Evolutionary conservation across 2,888 invertebrate species (phyloP).

Genomic region (Merodon equestris): DNA sequence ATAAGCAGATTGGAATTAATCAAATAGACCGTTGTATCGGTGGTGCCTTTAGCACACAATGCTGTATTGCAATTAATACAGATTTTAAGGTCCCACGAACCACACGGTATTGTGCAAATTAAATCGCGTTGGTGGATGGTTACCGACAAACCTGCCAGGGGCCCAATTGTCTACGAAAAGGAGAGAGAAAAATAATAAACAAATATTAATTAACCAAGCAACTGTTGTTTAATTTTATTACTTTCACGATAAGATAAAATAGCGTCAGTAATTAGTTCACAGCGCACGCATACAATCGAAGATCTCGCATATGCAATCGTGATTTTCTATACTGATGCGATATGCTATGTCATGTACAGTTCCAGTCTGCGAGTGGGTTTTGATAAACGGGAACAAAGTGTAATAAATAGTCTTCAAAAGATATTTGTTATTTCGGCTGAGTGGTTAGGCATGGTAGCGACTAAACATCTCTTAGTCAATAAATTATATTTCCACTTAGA

Average conservation of each 20-base stretch:
- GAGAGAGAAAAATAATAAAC: conserved; percentile 56
- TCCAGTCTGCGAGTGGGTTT: too few relatives aligned
- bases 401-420: too few relatives aligned
- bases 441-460: too few relatives aligned
- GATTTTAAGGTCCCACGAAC: conserved; percentile 74
- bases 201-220: neutral
- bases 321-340: too few relatives aligned
- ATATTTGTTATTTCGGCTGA: too few relatives aligned
- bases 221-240: conserved; percentile 12
- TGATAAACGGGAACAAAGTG: too few relatives aligned
- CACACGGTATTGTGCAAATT: conserved; percentile 72
- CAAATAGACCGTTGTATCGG: conserved; percentile 70
- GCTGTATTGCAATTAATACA: conserved; percentile 77
- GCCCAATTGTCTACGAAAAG: conserved; percentile 74
- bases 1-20: conserved; percentile 77
- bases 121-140: conserved; percentile 75
- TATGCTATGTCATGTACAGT: too few relatives aligned
- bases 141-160: conserved; percentile 74
- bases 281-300: too few relatives aligned
- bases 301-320: too few relatives aligned
- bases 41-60: conserved; percentile 73
- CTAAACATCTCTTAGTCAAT: too few relatives aligned
- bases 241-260: conserved; percentile 32
- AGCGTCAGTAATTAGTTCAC: too few relatives aligned
- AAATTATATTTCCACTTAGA: too few relatives aligned